Base-by-base conservation (phyloP, 2,888 invertebrate genomes). In the Ligdia adustata region DNA sequence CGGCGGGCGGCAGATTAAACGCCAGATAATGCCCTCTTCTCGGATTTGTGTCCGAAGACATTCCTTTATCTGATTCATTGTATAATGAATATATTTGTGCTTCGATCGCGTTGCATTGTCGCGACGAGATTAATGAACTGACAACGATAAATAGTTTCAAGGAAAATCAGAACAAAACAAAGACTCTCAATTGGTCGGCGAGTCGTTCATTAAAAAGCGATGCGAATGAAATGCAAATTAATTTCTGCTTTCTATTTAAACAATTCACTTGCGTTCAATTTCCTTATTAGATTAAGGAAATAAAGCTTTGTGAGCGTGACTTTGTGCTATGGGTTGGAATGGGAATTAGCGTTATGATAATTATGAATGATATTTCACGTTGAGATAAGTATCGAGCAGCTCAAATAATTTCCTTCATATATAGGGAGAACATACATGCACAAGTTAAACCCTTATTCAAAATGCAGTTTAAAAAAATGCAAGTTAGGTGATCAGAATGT, bases 11-110 rank as follows among this genome's bases (percentile, higher is more conserved):
- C 53, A 68, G 68, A 72, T 74, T 72, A 63, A 47, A 54, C 49
- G 53, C 48, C 16, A 62, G 75, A 79, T 79, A 76, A 76, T 65
- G 62, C 59, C 58, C 58, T 60, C 62, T 73, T 70, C 60, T 54
- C 43, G 66, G 62, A 73, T 66, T 67, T 60, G 70, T 66, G 65
- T 60, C 55, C 55, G 55, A 59, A 61, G 56, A 58, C 66, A 65
- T 60, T 46, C 53, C 69, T 63, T 66, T 53, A 64, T 67, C 55
- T 59, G 55, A 57, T 66, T 67, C 63, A 65, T 63, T 48, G 51
- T 60, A n/a, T n/a, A 47, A 59, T 56, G 46, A 42, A 50, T 54
- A 52, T 57, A 56, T 54, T 52, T 42, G 31, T 49, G 42, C 35
- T 47, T 39, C 33, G 29, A 37, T 52, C 52, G 55, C 31, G 44